These are phyloP conservation scores for Atrina japonica DNA, from an alignment of 2,888 invertebrate genomes.

Conservation along the genomic window DNA sequence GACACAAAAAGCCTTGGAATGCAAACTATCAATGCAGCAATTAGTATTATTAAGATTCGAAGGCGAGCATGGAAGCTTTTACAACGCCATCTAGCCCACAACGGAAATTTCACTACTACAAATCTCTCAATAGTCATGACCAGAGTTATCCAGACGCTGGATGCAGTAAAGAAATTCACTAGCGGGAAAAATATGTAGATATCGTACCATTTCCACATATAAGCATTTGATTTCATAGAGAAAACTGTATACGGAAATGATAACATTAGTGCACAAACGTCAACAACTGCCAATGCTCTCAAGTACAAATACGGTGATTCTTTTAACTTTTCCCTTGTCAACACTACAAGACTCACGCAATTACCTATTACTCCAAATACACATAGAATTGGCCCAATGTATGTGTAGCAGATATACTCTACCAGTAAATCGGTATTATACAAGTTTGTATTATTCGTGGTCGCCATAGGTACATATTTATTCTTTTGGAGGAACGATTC, in stretches of 20 bases:
- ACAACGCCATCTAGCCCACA: constrained; percentile 66
- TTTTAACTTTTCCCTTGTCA: constrained; percentile 67
- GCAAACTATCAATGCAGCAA: constrained; percentile 62
- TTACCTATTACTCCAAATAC: constrained; percentile 75
- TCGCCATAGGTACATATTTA: too few species aligned
- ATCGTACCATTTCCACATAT: constrained; percentile 62
- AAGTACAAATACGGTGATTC: constrained; percentile 77
- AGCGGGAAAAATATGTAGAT: constrained; percentile 69
- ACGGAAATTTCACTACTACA: constrained; percentile 67
- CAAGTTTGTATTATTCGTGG: too few species aligned
- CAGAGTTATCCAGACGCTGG: constrained; percentile 73
- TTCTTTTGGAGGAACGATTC: too few species aligned
- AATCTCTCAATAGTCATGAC: constrained; percentile 75
- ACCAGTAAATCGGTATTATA: too few species aligned
- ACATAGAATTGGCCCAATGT: constrained; percentile 70
- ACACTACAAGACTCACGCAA: constrained; percentile 72
- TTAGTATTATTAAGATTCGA: constrained; percentile 57
- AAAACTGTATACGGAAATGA: constrained; percentile 59
- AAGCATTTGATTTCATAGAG: constrained; percentile 45
- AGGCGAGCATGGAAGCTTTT: constrained; percentile 62
- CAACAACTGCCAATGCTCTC: constrained; percentile 70
- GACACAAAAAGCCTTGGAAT: constrained; percentile 68
- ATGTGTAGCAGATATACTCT: constrained; percentile 47
- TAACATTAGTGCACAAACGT: constrained; percentile 65
- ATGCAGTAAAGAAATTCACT: constrained; percentile 71